Evolutionary conservation across 2,113 vertebrate genomes (phyloP).

Genomic region (Pangasianodon hypophthalmus): DNA sequence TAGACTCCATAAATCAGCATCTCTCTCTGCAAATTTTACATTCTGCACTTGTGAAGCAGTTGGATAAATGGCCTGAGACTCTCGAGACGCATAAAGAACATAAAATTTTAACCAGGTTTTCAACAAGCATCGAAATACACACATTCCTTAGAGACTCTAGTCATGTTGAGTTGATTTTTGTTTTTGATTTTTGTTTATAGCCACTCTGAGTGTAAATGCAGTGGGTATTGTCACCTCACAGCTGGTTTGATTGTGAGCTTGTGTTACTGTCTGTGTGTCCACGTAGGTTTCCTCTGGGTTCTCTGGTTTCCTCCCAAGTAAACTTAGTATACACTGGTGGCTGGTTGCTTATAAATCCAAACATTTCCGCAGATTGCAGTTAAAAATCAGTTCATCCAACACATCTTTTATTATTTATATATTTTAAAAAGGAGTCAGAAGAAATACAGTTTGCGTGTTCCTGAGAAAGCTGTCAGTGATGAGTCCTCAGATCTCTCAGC

Average conservation of each 20-base stretch:
- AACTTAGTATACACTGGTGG: too few species aligned
- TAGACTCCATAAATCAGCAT: background rate
- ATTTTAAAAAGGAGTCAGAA: too few species aligned
- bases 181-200: background rate
- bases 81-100: background rate
- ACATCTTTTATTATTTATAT: too few species aligned
- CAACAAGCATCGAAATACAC: background rate
- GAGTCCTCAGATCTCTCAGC: too few species aligned
- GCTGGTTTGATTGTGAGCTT: background rate
- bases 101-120: background rate
- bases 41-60: background rate
- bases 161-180: background rate
- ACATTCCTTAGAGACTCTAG: background rate
- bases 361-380: too few species aligned
- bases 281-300: background rate
- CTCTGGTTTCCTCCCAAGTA: too few species aligned
- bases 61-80: background rate
- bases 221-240: background rate
- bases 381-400: too few species aligned
- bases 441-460: too few species aligned
- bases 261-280: background rate
- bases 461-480: too few species aligned
- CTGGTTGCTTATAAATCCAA: too few species aligned
- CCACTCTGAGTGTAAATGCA: background rate
- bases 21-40: background rate